These are phyloP conservation scores for Peromyscus nudipes DNA, from an alignment of 2,797 vertebrate species.

Conservation along the genomic window DNA sequence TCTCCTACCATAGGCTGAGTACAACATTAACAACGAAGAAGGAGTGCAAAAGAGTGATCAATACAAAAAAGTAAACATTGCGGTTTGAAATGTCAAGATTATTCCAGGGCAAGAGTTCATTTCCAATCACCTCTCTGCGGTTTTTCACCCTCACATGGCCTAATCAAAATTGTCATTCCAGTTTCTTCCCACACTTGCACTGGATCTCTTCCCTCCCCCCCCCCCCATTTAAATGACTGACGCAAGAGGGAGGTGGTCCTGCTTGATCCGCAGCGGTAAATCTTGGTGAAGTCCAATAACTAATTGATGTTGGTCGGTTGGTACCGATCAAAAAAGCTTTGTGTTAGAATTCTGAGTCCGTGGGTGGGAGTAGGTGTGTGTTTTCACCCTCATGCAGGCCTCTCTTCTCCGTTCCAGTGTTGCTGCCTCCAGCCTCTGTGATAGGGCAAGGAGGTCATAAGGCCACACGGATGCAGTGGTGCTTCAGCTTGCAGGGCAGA, in stretches of 20 bases:
- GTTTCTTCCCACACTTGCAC: constrained; percentile 85
- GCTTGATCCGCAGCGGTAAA: constrained; percentile 85
- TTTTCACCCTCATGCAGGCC: constrained; percentile 81
- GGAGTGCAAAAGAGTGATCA: constrained; percentile 91
- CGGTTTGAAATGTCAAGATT: constrained; percentile 91
- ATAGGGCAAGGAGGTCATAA: constrained; percentile 93
- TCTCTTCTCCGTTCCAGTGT: constrained; percentile 87
- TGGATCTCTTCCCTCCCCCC: constrained; percentile 82
- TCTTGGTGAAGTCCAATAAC: constrained; percentile 84
- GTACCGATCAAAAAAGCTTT: constrained; percentile 82
- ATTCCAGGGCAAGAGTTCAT: constrained; percentile 90
- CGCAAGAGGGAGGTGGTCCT: constrained; percentile 13
- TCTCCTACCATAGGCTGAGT: constrained; percentile 87
- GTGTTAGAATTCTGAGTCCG: constrained; percentile 80
- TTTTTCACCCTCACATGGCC: constrained; percentile 87
- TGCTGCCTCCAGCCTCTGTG: constrained; percentile 78
- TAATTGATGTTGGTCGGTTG: constrained; percentile 87
- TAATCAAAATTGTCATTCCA: constrained; percentile 88
- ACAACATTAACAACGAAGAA: constrained; percentile 87
- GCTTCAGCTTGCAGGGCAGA: constrained; percentile 98
- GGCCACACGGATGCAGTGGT: constrained; percentile 98
- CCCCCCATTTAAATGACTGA: constrained; percentile 75
- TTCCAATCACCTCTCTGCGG: constrained; percentile 86
- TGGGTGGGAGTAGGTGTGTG: constrained; percentile 81
- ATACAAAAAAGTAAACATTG: constrained; percentile 92